Evolutionary conservation across 2,888 invertebrate species (phyloP).

Genomic region (Amiota communis): DNA sequence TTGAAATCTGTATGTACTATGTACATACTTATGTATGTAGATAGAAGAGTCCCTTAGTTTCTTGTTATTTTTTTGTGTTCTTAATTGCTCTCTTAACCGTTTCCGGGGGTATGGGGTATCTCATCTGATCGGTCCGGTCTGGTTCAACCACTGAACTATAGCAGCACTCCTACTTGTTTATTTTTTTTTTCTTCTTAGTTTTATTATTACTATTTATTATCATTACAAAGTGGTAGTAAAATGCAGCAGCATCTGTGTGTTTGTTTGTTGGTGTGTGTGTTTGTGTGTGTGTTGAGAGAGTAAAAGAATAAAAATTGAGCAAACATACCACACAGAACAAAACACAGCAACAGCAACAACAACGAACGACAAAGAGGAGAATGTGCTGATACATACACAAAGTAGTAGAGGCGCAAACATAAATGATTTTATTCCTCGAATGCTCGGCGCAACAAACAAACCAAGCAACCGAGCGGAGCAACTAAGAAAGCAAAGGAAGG

Average conservation of each 20-base stretch:
- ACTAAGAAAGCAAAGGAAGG: constrained; percentile 33
- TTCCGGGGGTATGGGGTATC: too few relatives aligned
- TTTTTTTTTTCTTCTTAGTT: not conserved
- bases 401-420: constrained; percentile 43
- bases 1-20: too few relatives aligned
- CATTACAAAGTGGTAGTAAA: constrained; percentile 1
- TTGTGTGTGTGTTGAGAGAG: not conserved
- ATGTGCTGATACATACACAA: constrained; percentile 24
- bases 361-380: constrained; percentile 33
- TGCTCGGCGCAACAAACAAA: constrained; percentile 35
- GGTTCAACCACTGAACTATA: too few relatives aligned
- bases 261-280: too few relatives aligned
- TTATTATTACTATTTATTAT: not conserved
- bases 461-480: too few relatives aligned
- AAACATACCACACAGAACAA: not conserved
- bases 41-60: too few relatives aligned
- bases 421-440: constrained; percentile 62
- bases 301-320: not conserved
- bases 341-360: constrained; percentile 40
- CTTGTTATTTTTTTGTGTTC: too few relatives aligned
- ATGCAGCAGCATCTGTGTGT: not conserved
- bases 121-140: too few relatives aligned
- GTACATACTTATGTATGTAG: too few relatives aligned
- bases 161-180: too few relatives aligned
- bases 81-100: too few relatives aligned